Conservation (phyloP, 2,888 invertebrate species). For the Gerris lacustris region DNA sequence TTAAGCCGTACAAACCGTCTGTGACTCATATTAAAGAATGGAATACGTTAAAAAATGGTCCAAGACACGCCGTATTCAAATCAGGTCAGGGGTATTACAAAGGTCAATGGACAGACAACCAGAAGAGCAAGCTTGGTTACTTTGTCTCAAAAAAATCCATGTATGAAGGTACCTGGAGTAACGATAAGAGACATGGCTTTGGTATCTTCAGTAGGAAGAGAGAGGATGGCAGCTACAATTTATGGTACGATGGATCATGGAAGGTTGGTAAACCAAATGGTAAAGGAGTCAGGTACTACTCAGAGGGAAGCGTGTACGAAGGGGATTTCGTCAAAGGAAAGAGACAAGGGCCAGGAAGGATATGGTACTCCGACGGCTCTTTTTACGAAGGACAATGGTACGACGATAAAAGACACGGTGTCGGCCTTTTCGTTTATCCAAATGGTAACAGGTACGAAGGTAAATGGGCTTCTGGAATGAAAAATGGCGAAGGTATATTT, state of each 20-base stretch:
- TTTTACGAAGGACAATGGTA: constrained; percentile 49
- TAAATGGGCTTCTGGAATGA: constrained; percentile 44
- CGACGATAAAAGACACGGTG: constrained; percentile 40
- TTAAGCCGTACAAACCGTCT: neutral
- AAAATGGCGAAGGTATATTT: constrained; percentile 50
- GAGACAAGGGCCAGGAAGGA: constrained; percentile 47
- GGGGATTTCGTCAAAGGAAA: constrained; percentile 42
- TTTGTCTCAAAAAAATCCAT: constrained; percentile 40
- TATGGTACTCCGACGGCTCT: constrained; percentile 45
- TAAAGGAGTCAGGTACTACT: constrained; percentile 44
- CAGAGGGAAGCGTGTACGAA: constrained; percentile 48
- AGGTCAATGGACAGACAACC: constrained; percentile 43
- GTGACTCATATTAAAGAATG: neutral
- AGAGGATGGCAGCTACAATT: neutral
- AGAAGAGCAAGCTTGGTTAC: constrained; percentile 30
- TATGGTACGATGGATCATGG: constrained; percentile 48
- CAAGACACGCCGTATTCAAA: constrained; percentile 46
- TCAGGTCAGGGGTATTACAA: constrained; percentile 45
- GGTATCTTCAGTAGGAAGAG: constrained; percentile 36
- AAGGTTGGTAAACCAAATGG: constrained; percentile 46
- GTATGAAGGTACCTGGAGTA: constrained; percentile 51
- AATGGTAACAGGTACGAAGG: constrained; percentile 56
- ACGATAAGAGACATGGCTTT: constrained; percentile 46
- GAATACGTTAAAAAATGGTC: constrained; percentile 40
- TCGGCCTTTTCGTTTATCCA: constrained; percentile 44